These are phyloP conservation scores for Hipposideros armiger DNA, from an alignment of 2,113 vertebrate genomes.

Conservation along the genomic window DNA sequence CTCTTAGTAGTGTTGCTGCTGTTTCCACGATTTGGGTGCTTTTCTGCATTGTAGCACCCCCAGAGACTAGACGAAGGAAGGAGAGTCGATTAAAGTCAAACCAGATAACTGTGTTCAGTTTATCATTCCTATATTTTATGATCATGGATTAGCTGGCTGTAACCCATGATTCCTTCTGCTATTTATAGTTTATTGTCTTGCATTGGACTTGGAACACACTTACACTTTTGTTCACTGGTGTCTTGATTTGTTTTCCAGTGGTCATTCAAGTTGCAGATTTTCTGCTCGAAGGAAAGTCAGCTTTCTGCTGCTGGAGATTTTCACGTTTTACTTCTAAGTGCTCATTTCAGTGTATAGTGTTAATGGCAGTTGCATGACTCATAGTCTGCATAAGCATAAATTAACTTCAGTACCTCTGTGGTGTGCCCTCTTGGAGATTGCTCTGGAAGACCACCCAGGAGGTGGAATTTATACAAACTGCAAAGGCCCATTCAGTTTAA, in stretches of 20 bases:
- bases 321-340: conserved; percentile 61
- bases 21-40: neutral
- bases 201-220: neutral
- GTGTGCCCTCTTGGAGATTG: conserved; percentile 53
- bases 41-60: neutral
- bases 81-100: neutral
- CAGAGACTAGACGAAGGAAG: neutral
- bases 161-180: neutral
- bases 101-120: neutral
- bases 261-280: conserved; percentile 1
- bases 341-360: conserved; percentile 70
- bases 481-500: conserved; percentile 43
- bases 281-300: conserved; percentile 36
- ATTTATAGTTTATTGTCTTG: conserved; percentile 4
- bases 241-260: conserved; percentile 33
- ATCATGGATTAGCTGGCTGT: neutral
- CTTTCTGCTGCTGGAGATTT: conserved; percentile 63
- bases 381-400: conserved; percentile 70
- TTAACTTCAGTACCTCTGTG: conserved; percentile 62
- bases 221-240: neutral
- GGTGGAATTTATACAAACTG: conserved; percentile 58
- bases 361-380: conserved; percentile 73
- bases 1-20: neutral
- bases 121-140: neutral
- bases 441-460: conserved; percentile 75